Conservation (phyloP, 2,888 invertebrate genomes). For the Sclerodermus sp. region DNA sequence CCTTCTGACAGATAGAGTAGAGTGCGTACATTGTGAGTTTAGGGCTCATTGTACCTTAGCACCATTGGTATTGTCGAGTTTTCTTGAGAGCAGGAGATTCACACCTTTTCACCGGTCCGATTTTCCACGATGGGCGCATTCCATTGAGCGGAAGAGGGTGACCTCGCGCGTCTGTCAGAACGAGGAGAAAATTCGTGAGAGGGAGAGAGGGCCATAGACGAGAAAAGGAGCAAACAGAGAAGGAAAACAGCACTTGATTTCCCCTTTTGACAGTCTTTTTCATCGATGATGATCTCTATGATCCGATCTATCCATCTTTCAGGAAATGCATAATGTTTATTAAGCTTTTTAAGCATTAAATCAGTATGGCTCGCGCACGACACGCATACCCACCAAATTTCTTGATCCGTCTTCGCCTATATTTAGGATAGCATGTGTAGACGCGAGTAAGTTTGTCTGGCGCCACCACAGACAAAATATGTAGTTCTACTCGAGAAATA, state of each 20-base stretch:
- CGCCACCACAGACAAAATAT: constrained; percentile 45
- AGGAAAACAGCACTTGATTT: too few relatives aligned
- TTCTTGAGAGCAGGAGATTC: constrained; percentile 49
- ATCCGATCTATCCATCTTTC: too few relatives aligned
- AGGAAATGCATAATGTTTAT: too few relatives aligned
- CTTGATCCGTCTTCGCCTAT: constrained; percentile 22
- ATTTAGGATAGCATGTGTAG: constrained; percentile 45
- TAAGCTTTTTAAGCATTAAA: too few relatives aligned
- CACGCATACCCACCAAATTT: too few relatives aligned
- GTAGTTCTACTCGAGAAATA: constrained; percentile 45
- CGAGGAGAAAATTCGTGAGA: not conserved
- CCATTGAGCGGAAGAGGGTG: constrained; percentile 43
- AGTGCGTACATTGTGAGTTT: constrained; percentile 49
- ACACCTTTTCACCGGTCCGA: constrained; percentile 52
- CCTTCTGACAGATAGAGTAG: constrained; percentile 31
- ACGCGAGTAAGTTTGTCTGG: constrained; percentile 44
- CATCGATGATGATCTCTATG: too few relatives aligned
- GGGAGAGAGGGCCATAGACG: not conserved
- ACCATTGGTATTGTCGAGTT: constrained; percentile 49
- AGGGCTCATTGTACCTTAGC: constrained; percentile 44
- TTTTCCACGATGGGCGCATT: constrained; percentile 43
- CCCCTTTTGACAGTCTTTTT: too few relatives aligned
- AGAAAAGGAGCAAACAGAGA: too few relatives aligned
- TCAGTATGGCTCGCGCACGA: too few relatives aligned
- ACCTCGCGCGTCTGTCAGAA: not conserved